Evolutionary conservation across 1,140 invertebrate species (phyloP), one percentile per base, ranked within the genome.

Genomic region (Polyergus mexicanus): DNA sequence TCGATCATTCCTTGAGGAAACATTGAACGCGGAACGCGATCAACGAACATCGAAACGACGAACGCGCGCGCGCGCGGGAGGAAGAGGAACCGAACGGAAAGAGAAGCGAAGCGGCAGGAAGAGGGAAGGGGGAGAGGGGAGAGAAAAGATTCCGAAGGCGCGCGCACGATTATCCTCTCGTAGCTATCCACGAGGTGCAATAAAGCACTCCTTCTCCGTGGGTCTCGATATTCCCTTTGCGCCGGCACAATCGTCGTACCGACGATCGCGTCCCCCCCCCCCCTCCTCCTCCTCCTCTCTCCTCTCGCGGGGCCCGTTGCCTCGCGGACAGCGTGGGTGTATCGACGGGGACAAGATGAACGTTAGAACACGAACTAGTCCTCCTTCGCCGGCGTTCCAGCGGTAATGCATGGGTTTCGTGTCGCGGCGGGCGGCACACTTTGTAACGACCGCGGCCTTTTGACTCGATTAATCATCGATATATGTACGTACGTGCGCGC

Each of bases 381-480:
- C 92, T 92, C 90, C 92, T 89, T 89, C 88, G 87, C 69, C 87
- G 88, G 85, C 84, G 87, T 89, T 89, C 84, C 71, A 41, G 76
- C 87, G 91, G 92, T 94, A 94, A 94, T 93, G 93, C 91, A 94
- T 94, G 94, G 94, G 91, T 93, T 93, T 92, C 91, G 92, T 93
- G 93, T 94, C 94, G 93, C 94, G 93, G 94, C 94, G 94, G 94
- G 94, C 94, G 94, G 94, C 94, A 93, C 92, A 94, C 94, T 95
- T 95, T 95, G 94, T 94, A 94, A 94, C 94, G 94, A 94, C 94
- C 90, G 92, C 92, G 90, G 90, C 90, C 93, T 93, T 94, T 94
- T 94, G 94, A 94, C 93, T 94, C 94, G 94, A 95, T 95, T 95
- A 95, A 95, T 95, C 94, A 95, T 95, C 93, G 93, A 94, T 93